Evolutionary conservation across 2,888 invertebrate genomes (phyloP), one percentile per base, ranked within the genome.

Genomic region (Eupithecia exiguata): DNA sequence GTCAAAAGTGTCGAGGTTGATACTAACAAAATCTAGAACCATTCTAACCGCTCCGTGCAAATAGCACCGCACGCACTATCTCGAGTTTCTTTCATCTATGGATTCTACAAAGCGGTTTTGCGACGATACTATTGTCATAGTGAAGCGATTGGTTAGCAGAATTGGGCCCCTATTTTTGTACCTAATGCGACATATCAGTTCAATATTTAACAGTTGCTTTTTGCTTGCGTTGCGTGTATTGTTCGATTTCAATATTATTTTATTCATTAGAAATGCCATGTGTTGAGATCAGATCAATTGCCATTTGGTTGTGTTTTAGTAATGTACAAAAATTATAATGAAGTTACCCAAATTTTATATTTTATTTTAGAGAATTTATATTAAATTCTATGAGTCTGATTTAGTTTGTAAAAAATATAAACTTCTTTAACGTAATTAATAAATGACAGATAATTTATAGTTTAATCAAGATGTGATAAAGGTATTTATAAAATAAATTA

Each of bases 381-480:
- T 92, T 91, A 90, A 92, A 92, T 92, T 93, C 92, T 91, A 89
- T 88, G 90, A 93, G 92, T 93, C 92, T 93, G 92, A 92, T 84
- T 91, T 92, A 92, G 90, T 83, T 84, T 91, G 78, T 78, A 80
- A 80, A 74, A 75, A 72, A 69, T 86, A 82, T 87, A 84, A 86
- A 84, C 84, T 84, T 90, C 85, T 90, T 88, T 86, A 61, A 86
- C 86, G 88, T 87, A 86, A 86, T 86, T 87, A 86, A 86, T 86
- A 87, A 87, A 86, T 86, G 86, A 91, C 88, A 91, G 85, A 91
- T 89, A 89, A 87, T 90, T 81, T 80, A 85, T 88, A 86, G 88
- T 82, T 88, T 89, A 89, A 88, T 89, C 84, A 85, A 89, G 88
- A 90, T 94, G 94, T 94, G 94, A 94, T 93, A 93, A 91, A 84